These are phyloP conservation scores for Clavelina lepadiformis DNA, from an alignment of 23 tunicate genomes.

Conservation along the genomic window DNA sequence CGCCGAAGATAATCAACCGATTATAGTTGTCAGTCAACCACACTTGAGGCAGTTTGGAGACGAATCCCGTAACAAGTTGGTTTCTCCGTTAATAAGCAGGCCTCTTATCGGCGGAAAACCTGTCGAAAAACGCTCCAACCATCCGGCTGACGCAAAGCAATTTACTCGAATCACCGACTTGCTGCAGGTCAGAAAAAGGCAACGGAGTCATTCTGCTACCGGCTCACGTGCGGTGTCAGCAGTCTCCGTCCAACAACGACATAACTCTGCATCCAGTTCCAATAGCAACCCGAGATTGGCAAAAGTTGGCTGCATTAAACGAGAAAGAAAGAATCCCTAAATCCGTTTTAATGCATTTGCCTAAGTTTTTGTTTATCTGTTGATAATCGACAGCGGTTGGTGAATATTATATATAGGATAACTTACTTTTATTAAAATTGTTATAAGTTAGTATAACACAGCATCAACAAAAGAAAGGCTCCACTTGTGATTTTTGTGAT, in stretches of 20 bases:
- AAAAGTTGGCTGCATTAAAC: no score
- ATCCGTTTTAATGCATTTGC: no score
- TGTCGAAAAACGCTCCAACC: neutral
- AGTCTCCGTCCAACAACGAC: neutral
- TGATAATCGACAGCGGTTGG: no score
- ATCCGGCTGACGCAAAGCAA: slow-evolving; percentile 70
- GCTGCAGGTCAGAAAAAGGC: slow-evolving; percentile 32
- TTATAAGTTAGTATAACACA: no score
- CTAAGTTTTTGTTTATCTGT: no score
- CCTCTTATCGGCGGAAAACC: slow-evolving; percentile 9
- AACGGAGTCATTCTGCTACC: slow-evolving; percentile 1
- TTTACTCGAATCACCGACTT: slow-evolving; percentile 77
- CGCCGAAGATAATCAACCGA: slow-evolving; percentile 40
- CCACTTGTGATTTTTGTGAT: no score
- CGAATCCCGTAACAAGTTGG: neutral
- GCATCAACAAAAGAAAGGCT: no score
- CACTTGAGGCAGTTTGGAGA: slow-evolving; percentile 17
- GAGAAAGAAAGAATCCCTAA: no score
- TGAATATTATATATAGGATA: no score
- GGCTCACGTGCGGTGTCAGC: neutral
- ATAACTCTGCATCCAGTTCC: neutral
- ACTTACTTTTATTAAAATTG: no score
- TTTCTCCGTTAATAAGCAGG: neutral
- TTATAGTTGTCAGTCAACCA: slow-evolving; percentile 45
- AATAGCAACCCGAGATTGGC: no score